phyloP scores from a whole-genome alignment of 1,140 invertebrate species.

The Pseudomyrmex gracilis region DNA sequence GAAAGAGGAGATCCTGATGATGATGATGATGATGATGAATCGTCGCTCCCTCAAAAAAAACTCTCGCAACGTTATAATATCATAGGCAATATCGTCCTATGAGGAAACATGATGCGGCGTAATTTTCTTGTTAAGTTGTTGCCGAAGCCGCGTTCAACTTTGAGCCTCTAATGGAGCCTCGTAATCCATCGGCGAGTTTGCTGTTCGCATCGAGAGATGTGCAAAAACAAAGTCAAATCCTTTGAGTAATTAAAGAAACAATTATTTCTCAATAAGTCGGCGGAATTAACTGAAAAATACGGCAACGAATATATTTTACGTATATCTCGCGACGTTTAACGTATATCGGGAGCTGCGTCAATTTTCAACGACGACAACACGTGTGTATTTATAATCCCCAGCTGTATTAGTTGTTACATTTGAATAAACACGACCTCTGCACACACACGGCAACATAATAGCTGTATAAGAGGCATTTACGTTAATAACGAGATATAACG shows the following conservation, averaged over 20 bases:
- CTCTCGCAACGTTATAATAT: background rate
- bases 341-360: too few species aligned
- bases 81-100: conserved; percentile 35
- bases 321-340: too few species aligned
- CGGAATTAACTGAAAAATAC: too few species aligned
- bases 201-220: background rate
- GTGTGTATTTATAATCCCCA: background rate
- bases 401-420: conserved; percentile 24
- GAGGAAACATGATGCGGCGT: conserved; percentile 38
- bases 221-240: conserved; percentile 12
- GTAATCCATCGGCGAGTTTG: conserved; percentile 4
- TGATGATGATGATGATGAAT: background rate
- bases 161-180: background rate
- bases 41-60: background rate
- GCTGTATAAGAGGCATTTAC: conserved; percentile 2
- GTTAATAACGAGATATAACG: background rate
- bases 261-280: too few species aligned
- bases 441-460: background rate
- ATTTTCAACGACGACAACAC: conserved; percentile 15
- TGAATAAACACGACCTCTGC: background rate
- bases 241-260: too few species aligned
- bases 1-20: background rate
- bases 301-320: too few species aligned
- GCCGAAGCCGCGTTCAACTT: conserved; percentile 11
- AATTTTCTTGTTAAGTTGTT: conserved; percentile 29